Percentiles rank a stretch among this genome's conserved stretches.
phyloP scores from a whole-genome alignment of 2,888 invertebrate genomes.

The Marasmarcha lunaedactyla region DNA sequence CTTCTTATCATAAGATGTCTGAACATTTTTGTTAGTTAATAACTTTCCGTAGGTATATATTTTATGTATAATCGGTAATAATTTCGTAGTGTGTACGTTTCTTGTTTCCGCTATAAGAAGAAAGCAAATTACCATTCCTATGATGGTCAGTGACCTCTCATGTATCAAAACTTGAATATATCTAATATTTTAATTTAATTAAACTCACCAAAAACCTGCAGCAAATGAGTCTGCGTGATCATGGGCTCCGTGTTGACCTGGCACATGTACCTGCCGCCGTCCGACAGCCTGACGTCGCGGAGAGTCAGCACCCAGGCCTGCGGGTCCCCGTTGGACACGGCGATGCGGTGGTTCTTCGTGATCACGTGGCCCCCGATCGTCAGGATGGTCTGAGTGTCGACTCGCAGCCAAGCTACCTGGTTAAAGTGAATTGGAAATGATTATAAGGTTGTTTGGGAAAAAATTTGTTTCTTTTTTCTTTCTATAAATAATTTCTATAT shows the following conservation, averaged over 20 bases:
- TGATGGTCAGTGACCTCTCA: no score
- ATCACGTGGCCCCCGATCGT: slow-evolving; percentile 89
- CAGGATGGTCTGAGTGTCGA: slow-evolving; percentile 90
- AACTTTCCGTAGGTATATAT: no score
- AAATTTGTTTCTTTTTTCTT: not conserved
- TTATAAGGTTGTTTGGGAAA: not conserved
- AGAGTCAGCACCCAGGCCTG: slow-evolving; percentile 85
- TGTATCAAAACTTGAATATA: no score
- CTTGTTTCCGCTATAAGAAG: no score
- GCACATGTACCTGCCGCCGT: slow-evolving; percentile 86
- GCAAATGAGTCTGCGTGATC: slow-evolving; percentile 54
- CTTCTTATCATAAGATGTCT: no score
- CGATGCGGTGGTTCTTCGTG: slow-evolving; percentile 88
- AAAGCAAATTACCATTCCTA: no score
- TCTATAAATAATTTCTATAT: no score
- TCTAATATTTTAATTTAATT: no score
- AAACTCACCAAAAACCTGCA: slow-evolving; percentile 39
- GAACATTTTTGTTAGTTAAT: no score
- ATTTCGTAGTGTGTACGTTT: no score
- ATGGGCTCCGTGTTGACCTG: slow-evolving; percentile 76
- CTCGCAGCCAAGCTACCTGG: slow-evolving; percentile 89
- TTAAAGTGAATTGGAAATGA: slow-evolving; percentile 1
- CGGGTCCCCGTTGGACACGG: slow-evolving; percentile 76
- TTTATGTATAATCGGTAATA: no score
- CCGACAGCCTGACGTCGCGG: slow-evolving; percentile 79